Base-by-base conservation (phyloP, 2,888 invertebrate species). In the Nephrocerus scutellatus region DNA sequence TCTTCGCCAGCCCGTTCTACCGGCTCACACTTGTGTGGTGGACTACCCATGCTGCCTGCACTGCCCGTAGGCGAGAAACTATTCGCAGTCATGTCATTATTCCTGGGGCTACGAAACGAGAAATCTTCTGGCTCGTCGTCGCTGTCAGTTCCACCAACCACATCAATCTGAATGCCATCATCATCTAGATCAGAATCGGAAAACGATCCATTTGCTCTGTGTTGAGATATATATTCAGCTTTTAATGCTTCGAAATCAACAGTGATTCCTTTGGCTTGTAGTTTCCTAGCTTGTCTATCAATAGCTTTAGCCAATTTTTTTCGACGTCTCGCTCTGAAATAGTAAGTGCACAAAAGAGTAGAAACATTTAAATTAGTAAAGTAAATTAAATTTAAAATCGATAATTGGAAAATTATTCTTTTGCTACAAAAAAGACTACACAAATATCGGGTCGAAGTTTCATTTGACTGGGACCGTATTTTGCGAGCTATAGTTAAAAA, bases 221-320 rank as follows among this genome's bases (percentile, higher is more conserved):
- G 80, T 65, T 86, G 86, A 9, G 84, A 81, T 55, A 90, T 76
- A 73, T 89, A 89, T 64, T 91, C 90, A 30, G 84, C 74, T 55
- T 85, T 82, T 34, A 91, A 71, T 4, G 89, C 84, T 56, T 88
- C 85, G 46, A 91, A 70, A 66, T 90, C 89, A 15, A 91, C 90
- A 13, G 85, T 80, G 57, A 91, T 88, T 52, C 91, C 91, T 68
- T 90, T 90, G 33, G 87, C 86, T 39, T 91, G 81, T 43, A 95
- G 75, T 64, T 95, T 93, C 53, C 91, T 76, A 54, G 93, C 93
- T 70, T 91, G 91, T 38, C 91, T 75, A 64, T 92, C 91, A 54
- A 92, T 74, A 47, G 89, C 87, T 70, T 95, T 95, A 60, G 87
- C 80, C 61, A 91, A 73, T 72, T 95, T 90, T 75, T 89, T 89